phyloP scores from a whole-genome alignment of 2,888 invertebrate species.

The Cosmia pyralina region DNA sequence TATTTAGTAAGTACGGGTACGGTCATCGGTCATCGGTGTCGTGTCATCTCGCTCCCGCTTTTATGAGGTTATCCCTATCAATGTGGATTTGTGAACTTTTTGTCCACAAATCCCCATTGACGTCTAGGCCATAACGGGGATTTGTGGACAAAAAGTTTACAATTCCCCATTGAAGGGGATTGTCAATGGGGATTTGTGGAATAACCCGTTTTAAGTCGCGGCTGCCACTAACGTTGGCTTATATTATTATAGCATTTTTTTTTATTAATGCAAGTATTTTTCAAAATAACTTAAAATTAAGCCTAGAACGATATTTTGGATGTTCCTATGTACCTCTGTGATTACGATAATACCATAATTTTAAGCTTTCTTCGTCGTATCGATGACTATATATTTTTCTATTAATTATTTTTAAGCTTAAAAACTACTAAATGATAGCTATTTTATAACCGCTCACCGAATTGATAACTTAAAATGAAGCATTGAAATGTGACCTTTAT shows the following conservation, averaged over 20 bases:
- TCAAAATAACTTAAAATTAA: background rate
- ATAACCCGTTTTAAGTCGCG: no score
- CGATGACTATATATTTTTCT: background rate
- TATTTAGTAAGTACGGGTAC: no score
- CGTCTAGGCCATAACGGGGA: no score
- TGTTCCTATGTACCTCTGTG: background rate
- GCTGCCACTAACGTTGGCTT: background rate
- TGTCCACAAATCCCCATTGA: no score
- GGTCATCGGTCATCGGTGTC: no score
- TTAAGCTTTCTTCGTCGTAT: slow-evolving; percentile 5
- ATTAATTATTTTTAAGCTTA: background rate
- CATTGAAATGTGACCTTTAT: background rate
- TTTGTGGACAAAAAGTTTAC: no score
- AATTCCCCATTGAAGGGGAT: no score
- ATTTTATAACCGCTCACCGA: background rate
- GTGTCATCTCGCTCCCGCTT: background rate
- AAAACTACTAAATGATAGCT: background rate
- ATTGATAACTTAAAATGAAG: background rate
- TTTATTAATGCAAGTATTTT: background rate
- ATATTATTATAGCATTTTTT: background rate
- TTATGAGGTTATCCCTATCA: no score
- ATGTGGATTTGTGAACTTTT: no score
- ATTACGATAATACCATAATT: slow-evolving; percentile 8
- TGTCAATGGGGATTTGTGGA: no score
- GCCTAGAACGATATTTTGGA: background rate